phyloP scores from a whole-genome alignment of 2,888 invertebrate genomes.

The Norana najaformis region DNA sequence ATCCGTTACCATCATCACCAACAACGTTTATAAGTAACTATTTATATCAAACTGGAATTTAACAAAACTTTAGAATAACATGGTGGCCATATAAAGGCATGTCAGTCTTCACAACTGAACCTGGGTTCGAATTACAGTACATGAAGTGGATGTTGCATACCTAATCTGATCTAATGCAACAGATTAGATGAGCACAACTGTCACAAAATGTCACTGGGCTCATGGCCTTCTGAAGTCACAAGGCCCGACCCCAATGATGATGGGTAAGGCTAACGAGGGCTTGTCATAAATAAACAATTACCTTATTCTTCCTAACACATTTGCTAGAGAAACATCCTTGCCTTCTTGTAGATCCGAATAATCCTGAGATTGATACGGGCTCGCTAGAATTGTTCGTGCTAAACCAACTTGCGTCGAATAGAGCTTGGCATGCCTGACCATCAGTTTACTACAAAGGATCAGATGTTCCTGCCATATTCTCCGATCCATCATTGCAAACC shows the following conservation, averaged over 20 bases:
- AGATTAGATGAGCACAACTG: no score
- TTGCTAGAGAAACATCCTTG: background rate
- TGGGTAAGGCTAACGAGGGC: background rate
- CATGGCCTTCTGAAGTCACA: no score
- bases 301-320: background rate
- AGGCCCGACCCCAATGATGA: background rate
- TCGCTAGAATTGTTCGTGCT: background rate
- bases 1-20: background rate
- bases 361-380: background rate
- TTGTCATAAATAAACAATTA: background rate
- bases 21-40: background rate
- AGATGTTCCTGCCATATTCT: conserved; percentile 43
- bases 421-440: conserved; percentile 37
- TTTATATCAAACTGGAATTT: background rate
- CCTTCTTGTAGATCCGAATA: background rate
- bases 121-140: background rate
- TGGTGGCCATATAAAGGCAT: background rate
- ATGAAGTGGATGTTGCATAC: background rate
- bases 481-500: conserved; percentile 38
- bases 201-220: no score
- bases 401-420: conserved; percentile 30
- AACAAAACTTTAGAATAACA: background rate
- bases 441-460: conserved; percentile 38
- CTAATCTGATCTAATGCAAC: background rate
- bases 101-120: no score